Conservation (phyloP, 2,113 vertebrate genomes). For the Aphyosemion australe region DNA sequence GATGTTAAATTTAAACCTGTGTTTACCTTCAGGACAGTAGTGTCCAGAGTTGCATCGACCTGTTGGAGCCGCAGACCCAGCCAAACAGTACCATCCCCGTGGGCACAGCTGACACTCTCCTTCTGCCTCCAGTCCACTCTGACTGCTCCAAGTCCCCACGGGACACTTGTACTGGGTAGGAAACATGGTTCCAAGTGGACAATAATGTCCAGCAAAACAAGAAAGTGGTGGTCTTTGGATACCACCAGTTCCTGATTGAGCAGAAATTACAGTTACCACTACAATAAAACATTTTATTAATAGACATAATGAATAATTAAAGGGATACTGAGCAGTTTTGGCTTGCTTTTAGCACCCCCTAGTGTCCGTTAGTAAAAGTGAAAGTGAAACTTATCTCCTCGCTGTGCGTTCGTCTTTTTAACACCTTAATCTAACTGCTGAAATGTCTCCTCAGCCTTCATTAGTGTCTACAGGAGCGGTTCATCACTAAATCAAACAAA, state of each 20-base stretch:
- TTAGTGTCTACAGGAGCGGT: too few relatives aligned
- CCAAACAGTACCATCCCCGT: conserved; percentile 84
- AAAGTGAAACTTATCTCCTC: too few relatives aligned
- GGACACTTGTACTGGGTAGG: conserved; percentile 85
- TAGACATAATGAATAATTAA: too few relatives aligned
- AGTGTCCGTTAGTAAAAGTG: too few relatives aligned
- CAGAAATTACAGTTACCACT: not conserved
- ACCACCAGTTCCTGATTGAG: conserved; percentile 81
- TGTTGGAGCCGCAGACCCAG: conserved; percentile 77
- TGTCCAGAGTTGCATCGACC: conserved; percentile 86
- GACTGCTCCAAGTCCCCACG: conserved; percentile 87
- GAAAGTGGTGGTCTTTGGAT: conserved; percentile 81
- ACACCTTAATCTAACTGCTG: too few relatives aligned
- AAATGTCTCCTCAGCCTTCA: too few relatives aligned
- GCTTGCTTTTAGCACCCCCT: too few relatives aligned
- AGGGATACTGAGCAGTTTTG: too few relatives aligned
- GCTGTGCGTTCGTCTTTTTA: too few relatives aligned
- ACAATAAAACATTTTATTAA: too few relatives aligned
- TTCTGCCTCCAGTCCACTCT: conserved; percentile 68
- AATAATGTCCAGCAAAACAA: conserved; percentile 88
- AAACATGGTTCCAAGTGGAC: conserved; percentile 84
- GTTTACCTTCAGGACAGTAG: conserved; percentile 85
- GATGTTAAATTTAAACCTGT: not conserved
- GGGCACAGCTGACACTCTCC: conserved; percentile 81
- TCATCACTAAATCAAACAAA: too few relatives aligned